phyloP scores from a whole-genome alignment of 2,797 vertebrate genomes.

The Myotis vivesi region DNA sequence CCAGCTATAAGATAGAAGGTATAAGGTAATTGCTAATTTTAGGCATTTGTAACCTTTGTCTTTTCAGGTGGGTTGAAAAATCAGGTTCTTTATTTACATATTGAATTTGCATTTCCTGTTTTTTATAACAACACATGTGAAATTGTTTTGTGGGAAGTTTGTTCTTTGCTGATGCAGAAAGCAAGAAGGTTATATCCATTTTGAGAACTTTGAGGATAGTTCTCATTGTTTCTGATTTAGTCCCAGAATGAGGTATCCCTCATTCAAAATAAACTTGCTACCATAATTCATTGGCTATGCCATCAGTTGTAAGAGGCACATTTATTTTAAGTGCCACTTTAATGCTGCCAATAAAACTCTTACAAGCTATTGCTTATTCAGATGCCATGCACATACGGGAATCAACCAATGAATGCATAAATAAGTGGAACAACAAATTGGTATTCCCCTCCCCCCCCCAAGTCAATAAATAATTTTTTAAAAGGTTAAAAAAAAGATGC shows the following conservation, averaged over 20 bases:
- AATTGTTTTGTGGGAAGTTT: background rate
- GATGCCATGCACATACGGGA: background rate
- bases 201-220: background rate
- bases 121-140: background rate
- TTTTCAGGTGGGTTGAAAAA: slow-evolving; percentile 33
- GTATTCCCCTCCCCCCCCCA: too few species aligned
- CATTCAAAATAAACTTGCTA: background rate
- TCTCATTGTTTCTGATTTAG: slow-evolving; percentile 29
- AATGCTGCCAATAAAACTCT: background rate
- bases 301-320: background rate
- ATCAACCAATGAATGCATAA: too few species aligned
- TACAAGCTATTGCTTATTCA: background rate
- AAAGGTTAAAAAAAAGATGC: too few species aligned
- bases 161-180: slow-evolving; percentile 33
- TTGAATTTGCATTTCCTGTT: background rate
- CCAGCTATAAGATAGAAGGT: background rate
- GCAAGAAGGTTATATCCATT: background rate
- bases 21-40: background rate
- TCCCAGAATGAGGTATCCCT: background rate
- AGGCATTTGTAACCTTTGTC: background rate
- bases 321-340: background rate
- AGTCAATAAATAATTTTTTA: too few species aligned
- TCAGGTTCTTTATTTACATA: slow-evolving; percentile 11
- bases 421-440: too few species aligned
- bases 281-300: background rate